Evolutionary conservation across 2,888 invertebrate genomes (phyloP), one percentile per base, ranked within the genome.

Genomic region (Schrankia costaestrigalis): DNA sequence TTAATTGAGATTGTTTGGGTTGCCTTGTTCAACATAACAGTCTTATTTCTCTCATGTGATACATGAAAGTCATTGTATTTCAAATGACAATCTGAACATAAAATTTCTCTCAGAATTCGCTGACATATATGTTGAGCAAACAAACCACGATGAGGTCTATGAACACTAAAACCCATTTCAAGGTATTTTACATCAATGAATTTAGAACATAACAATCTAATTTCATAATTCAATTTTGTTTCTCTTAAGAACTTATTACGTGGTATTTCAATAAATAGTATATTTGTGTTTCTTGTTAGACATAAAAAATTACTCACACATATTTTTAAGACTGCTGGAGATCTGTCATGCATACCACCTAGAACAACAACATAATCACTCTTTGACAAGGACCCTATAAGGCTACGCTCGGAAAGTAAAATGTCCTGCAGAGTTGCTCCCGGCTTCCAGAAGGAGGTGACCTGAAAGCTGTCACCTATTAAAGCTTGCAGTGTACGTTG

Each of bases 251-350:
- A 32, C 19, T 21, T 28, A 9, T 28, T 21, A 8, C 1, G 21
- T 6, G 19, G 28, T 4, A 28, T 12, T 19, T 28, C 19, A 21
- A n/a, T 12, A 5, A 28, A 4, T 7, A 19, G 3, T 8, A 27
- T 11, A 17, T 15, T 17, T 17, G 22, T 21, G 11, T 27, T 15
- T 11, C 26, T 27, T 13, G 32, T 21, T 7, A 11, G 5, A 6
- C 13, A 29, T n/a, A 29, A 11, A 21, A 29, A 29, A 22, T 12
- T 29, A 13, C 21, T 21, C 8, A 29, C 9, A 29, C 29, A 29
- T 3, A 30, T 30, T 7, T 4, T 15, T 10, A 30, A 5, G 7
- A 30, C 15, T 7, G 10, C 7, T 3, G 30, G 30, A 3, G 23
- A 23, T 23, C 23, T 22, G 9, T 30, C 23, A 14, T 30, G 22